Base-by-base conservation (phyloP, 2,888 invertebrate genomes). In the Macrophya alboannulata region DNA sequence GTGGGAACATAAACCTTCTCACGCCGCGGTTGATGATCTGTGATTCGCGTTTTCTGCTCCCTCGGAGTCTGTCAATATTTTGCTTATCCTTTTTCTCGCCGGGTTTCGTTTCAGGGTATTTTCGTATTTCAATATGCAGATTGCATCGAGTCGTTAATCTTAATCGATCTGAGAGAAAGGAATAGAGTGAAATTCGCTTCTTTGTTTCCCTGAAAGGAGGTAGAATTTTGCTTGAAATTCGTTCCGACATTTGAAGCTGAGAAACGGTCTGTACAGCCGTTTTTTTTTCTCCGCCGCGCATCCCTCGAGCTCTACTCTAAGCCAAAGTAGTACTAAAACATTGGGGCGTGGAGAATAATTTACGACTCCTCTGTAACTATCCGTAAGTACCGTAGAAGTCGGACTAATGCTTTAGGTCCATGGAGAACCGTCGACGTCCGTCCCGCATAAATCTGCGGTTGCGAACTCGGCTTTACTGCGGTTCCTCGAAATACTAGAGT, bases 291-390 rank as follows among this genome's bases (percentile, higher is more conserved):
- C 21, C 88, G 87, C 87, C 88, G 88, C 88, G 88, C 86, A 76
- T 72, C 65, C 79, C 87, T 86, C 88, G 84, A 88, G 85, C 84
- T 81, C 55, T 59, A 86, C 37, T 59, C 79, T 77, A 48, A 85
- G 71, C 81, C 85, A 79, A 82, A 89, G 88, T 89, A 89, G 90
- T 90, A 91, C 89, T 92, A 92, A 92, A 92, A 92, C 88, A 91
- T 91, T 89, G 89, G 91, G 91, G 92, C 91, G 92, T 91, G 91
- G 90, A 90, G 88, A 90, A 91, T 92, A 93, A 93, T 93, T 93
- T 92, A 93, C 91, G 92, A 92, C 91, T 89, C 91, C 92, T 90
- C 88, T 68, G 91, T 92, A 93, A 92, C 92, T 91, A 91, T 92
- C 91, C 88, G 90, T 91, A 92, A 92, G 92, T 92, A 92, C 91